Evolutionary conservation across 2,113 vertebrate genomes (phyloP).

Genomic region (Melanocharis versteri): DNA sequence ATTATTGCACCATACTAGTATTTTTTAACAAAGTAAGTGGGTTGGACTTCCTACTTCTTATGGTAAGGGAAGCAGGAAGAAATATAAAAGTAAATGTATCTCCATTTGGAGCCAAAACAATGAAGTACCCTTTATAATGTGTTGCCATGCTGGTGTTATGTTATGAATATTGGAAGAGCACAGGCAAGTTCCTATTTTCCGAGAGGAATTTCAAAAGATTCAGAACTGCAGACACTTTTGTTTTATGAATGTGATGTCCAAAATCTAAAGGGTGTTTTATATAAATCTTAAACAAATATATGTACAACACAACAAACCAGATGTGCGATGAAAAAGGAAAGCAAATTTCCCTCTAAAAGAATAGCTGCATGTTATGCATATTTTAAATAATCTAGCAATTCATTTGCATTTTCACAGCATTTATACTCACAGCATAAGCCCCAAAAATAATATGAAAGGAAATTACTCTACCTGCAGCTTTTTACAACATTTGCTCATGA

Average conservation of each 20-base stretch:
- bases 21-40: background rate
- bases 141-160: background rate
- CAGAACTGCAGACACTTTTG: background rate
- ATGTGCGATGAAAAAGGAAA: background rate
- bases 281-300: background rate
- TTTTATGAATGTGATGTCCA: background rate
- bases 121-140: background rate
- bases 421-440: background rate
- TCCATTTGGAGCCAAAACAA: background rate
- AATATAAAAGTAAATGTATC: background rate
- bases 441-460: background rate
- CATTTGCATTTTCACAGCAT: slow-evolving; percentile 21
- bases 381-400: background rate
- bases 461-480: slow-evolving; percentile 27
- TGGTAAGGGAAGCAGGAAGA: background rate
- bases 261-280: background rate
- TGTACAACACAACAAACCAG: background rate
- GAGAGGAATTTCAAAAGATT: background rate
- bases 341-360: background rate
- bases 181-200: background rate
- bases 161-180: background rate
- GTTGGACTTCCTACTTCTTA: background rate
- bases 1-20: background rate
- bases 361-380: background rate
- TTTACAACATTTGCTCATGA: background rate